Percentiles rank a stretch among this genome's conserved stretches.
phyloP scores from a whole-genome alignment of 2,113 vertebrate species.

The Passer montanus region DNA sequence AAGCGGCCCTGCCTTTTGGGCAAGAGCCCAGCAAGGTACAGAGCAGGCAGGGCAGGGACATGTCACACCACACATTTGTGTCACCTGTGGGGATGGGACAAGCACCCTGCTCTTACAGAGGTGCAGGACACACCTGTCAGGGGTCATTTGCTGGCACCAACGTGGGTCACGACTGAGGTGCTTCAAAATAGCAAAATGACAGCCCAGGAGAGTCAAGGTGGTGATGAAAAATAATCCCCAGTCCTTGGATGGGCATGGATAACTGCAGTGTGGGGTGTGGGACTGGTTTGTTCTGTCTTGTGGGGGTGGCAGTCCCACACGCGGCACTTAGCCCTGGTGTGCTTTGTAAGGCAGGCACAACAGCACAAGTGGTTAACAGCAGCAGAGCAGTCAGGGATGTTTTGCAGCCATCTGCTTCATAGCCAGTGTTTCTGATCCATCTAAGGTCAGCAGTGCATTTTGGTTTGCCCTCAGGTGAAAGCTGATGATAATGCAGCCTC shows the following conservation, averaged over 20 bases:
- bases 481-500: neutral
- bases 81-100: neutral
- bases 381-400: neutral
- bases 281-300: neutral
- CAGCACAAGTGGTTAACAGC: neutral
- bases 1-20: neutral
- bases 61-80: neutral
- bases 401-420: neutral
- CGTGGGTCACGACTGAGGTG: neutral
- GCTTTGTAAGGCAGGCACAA: neutral
- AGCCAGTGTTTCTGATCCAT: neutral
- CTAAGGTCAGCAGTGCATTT: neutral
- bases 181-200: neutral
- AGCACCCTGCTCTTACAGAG: neutral
- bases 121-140: neutral
- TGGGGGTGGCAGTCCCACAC: neutral
- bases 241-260: neutral
- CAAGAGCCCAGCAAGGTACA: accelerated
- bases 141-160: neutral
- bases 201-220: neutral
- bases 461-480: slow-evolving; percentile 2
- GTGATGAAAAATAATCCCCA: neutral
- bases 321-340: neutral
- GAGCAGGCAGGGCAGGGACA: neutral
- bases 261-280: accelerated